Conservation (phyloP, 2,888 invertebrate species). For the Flexamia atlantica region DNA sequence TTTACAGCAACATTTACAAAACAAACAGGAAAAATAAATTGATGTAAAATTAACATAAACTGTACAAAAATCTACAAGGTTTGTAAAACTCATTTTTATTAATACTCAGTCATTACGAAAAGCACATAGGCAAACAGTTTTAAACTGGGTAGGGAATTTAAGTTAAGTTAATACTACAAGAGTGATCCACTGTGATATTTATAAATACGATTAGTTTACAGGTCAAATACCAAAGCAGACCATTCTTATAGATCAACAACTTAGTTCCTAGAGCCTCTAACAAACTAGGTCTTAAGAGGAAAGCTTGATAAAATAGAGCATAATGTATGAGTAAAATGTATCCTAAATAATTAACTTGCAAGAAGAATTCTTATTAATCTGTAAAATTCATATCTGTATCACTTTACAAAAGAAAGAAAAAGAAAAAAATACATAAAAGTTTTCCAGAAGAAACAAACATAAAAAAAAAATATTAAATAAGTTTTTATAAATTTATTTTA, state of each 20-base stretch:
- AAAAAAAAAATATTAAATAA: too few relatives aligned
- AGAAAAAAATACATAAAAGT: too few relatives aligned
- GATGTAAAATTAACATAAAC: not conserved
- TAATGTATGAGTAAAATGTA: too few relatives aligned
- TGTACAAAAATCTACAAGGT: not conserved
- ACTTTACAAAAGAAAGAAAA: too few relatives aligned
- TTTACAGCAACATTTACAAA: not conserved
- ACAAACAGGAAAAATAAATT: not conserved
- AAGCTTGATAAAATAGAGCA: too few relatives aligned
- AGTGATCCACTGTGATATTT: not conserved
- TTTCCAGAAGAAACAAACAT: too few relatives aligned
- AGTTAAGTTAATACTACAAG: not conserved
- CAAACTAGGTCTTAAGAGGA: too few relatives aligned
- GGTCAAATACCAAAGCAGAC: not conserved
- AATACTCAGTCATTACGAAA: not conserved
- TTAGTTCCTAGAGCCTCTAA: too few relatives aligned
- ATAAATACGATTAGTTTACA: not conserved
- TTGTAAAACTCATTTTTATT: not conserved
- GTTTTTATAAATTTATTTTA: too few relatives aligned
- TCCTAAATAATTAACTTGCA: too few relatives aligned
- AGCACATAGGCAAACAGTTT: not conserved
- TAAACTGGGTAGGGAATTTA: not conserved
- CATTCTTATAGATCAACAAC: not conserved
- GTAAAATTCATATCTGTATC: too few relatives aligned
- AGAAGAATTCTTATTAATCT: too few relatives aligned